These are phyloP conservation scores for Dolichomitus sp. DNA, from an alignment of 2,888 invertebrate genomes.

Conservation along the genomic window DNA sequence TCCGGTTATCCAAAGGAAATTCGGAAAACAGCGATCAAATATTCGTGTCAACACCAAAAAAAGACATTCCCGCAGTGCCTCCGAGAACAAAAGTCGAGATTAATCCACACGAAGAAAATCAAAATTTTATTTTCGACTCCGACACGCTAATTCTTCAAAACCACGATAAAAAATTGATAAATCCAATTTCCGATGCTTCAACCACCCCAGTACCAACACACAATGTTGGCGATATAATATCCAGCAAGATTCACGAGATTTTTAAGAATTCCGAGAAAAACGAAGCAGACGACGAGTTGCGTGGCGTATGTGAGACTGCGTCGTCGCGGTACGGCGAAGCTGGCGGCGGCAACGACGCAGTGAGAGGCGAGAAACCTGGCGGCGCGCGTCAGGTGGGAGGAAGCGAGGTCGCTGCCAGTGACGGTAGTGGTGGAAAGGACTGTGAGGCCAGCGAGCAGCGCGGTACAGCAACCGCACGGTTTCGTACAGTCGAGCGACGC, in stretches of 20 bases:
- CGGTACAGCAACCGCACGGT: conserved; percentile 72
- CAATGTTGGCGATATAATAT: conserved; percentile 76
- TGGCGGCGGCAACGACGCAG: conserved; percentile 45
- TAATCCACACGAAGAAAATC: neutral
- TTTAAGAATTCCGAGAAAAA: conserved; percentile 73
- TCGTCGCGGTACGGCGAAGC: conserved; percentile 63
- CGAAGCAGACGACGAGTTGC: conserved; percentile 85
- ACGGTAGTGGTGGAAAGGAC: conserved; percentile 72
- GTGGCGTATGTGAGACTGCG: conserved; percentile 88
- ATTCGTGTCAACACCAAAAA: conserved; percentile 37
- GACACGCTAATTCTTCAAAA: neutral
- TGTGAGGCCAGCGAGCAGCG: conserved; percentile 76
- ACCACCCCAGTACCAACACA: neutral
- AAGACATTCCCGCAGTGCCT: conserved; percentile 30
- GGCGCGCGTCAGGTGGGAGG: conserved; percentile 64
- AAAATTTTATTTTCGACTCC: neutral
- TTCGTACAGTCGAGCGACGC: conserved; percentile 85
- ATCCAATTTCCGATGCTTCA: no score
- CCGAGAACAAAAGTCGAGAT: conserved; percentile 14
- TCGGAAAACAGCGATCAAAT: neutral
- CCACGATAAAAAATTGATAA: neutral
- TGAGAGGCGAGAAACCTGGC: conserved; percentile 72
- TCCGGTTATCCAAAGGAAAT: conserved; percentile 14
- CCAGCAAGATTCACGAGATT: conserved; percentile 77
- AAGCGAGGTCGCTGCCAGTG: conserved; percentile 68